These are phyloP conservation scores for Gasteruption jaculator DNA, from an alignment of 2,888 invertebrate species.

Conservation along the genomic window DNA sequence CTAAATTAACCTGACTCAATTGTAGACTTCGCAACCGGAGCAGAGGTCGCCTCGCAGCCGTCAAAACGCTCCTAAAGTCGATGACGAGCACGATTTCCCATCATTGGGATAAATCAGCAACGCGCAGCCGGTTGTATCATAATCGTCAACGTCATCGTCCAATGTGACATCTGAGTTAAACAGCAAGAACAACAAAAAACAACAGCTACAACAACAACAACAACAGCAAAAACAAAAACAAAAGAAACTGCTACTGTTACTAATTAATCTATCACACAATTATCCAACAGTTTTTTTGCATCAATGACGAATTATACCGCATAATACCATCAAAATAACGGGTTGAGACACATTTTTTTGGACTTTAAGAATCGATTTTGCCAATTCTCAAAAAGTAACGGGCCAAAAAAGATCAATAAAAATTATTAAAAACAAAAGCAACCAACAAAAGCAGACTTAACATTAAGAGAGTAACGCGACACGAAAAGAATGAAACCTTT, in stretches of 20 bases:
- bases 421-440: no score
- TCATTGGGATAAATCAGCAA: conserved; percentile 69
- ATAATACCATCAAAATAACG: no score
- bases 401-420: no score
- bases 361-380: no score
- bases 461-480: no score
- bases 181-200: no score
- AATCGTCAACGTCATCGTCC: conserved; percentile 36
- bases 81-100: conserved; percentile 94
- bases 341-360: no score
- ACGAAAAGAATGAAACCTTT: no score
- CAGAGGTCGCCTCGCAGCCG: conserved; percentile 49
- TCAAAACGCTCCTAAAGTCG: conserved; percentile 76
- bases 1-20: no score
- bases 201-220: conserved; percentile 24
- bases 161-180: conserved; percentile 36
- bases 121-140: conserved; percentile 27
- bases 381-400: no score
- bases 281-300: conserved; percentile 43
- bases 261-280: conserved; percentile 31
- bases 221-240: no score
- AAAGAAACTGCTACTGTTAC: conserved; percentile 35
- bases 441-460: no score
- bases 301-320: conserved; percentile 44
- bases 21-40: conserved; percentile 36